A percentile compares a stretch with the other conserved stretches of the same genome.
These are phyloP conservation scores for Phaedon cochleariae DNA, from an alignment of 2,888 invertebrate species.

Conservation along the genomic window DNA sequence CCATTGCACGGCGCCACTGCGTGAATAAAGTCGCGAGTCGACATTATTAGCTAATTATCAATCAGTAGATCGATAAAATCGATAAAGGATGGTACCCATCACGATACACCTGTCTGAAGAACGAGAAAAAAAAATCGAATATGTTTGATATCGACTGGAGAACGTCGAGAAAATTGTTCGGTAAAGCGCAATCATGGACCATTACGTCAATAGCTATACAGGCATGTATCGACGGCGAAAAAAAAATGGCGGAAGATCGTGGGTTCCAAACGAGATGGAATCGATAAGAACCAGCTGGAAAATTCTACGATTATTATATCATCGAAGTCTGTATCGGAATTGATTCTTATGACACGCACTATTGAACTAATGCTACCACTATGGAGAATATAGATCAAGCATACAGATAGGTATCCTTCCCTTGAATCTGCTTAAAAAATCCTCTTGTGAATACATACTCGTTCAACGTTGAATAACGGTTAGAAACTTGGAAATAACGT, in stretches of 20 bases:
- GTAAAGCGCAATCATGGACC: conserved; percentile 6
- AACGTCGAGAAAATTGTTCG: conserved; percentile 8
- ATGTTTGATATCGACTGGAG: conserved; percentile 7
- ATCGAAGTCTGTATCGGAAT: background rate
- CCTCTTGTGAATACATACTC: no score
- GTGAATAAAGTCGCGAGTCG: no score
- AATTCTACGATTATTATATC: background rate
- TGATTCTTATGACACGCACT: background rate
- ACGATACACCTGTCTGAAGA: conserved; percentile 13
- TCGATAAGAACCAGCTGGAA: background rate
- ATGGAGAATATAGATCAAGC: no score
- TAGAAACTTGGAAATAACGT: no score
- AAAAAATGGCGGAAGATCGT: background rate
- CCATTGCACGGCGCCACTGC: no score
- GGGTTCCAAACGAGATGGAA: background rate
- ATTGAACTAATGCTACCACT: background rate
- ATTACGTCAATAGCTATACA: conserved; percentile 14
- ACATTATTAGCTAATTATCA: conserved; percentile 28
- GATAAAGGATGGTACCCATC: conserved; percentile 23
- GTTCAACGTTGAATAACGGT: no score
- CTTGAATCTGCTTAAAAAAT: no score
- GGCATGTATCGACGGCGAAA: background rate
- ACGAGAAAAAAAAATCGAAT: background rate
- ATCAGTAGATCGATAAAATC: conserved; percentile 25
- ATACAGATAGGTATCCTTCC: no score